Base-by-base conservation (phyloP, 1,140 invertebrate genomes). In the Drosophila carrolli region DNA sequence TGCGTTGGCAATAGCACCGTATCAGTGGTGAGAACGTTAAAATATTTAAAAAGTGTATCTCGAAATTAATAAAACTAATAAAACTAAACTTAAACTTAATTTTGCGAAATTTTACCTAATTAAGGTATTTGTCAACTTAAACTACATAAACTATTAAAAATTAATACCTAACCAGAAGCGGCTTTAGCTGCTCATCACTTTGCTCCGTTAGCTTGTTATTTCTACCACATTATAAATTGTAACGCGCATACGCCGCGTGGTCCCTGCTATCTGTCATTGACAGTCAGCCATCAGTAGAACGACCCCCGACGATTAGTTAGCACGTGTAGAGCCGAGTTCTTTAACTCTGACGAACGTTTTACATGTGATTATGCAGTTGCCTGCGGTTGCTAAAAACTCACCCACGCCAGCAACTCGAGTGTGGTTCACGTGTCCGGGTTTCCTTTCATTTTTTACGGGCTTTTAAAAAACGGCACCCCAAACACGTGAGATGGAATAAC, bases 321-420 rank as follows among this genome's bases (percentile, higher is more conserved):
- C 68, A 72, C 65, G 65, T 71, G 68, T 27, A 19, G 44, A 29
- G 44, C 27, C 5, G 51, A 16, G 43, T 70, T 68, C 37, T 11
- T 57, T 27, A 35, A 19, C 66, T 58, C 68, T 71, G 68, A 72
- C 68, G 66, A 27, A 16, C 37, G n/a, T 44, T 72, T 79, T 62
- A 43, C 81, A 75, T 84, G 61, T 84, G 71, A 84, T 84, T 83
- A 83, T 80, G 71, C 63, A 71, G 43, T 40, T 54, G 40, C 80
- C 66, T 43, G 32, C 37, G 62, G 59, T 27, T 19, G n/a, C 14
- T 6, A 37, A 14, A 58, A 19, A 23, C 14, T 43, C 54, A 70
- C 13, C 63, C 46, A 27, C 19, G 56, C 13, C 1, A 7, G 53
- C 13, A n/a, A 41, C 1, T n/a, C 19, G 37, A 23, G 53, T 13